Evolutionary conservation across 2,113 vertebrate species (phyloP), one percentile per base, ranked within the genome.

Genomic region (Rissa tridactyla): DNA sequence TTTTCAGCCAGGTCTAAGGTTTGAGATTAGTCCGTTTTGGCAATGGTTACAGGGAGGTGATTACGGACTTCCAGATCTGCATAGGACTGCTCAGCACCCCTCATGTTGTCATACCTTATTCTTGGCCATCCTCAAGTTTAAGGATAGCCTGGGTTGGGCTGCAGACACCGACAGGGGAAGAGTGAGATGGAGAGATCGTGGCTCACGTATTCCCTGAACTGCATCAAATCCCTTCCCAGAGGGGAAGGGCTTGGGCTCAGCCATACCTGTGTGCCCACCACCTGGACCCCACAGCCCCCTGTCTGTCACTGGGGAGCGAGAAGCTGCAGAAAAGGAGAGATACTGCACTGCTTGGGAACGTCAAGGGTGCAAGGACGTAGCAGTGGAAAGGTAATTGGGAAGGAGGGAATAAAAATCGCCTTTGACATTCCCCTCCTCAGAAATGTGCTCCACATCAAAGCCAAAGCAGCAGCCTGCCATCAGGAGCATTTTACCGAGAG

Each of bases 401-500:
- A 64, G 40, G 52, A 77, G 51, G 22, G 49, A 79, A 85, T 26
- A 23, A 86, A 90, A 79, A 36, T 15, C 27, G 19, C 30, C 34
- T 75, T 66, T 40, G 86, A 62, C 0, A 1, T 25, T 62, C 5
- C 22, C 9, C 36, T 81, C 25, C 30, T 55, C n/a, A 65, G 64
- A 55, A 90, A 55, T 0, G 6, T 0, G 0, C 26, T 70, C 79
- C 0, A 1, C 21, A 47, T 42, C 69, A 69, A 87, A 84, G 40
- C 0, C 2, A 70, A 57, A 36, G 65, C 54, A 51, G 40, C 40
- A 79, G 46, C 44, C 55, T 73, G 54, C 17, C 61, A 61, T 4
- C 8, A 60, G 49, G 15, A 73, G 11, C n/a, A 57, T 61, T 75
- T 57, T 36, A 38, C 13, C 6, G 42, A 38, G 40, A 42, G 36